Evolutionary conservation across 2,888 invertebrate species (phyloP), one percentile per base, ranked within the genome.

Genomic region (Drosophila antonietae): DNA sequence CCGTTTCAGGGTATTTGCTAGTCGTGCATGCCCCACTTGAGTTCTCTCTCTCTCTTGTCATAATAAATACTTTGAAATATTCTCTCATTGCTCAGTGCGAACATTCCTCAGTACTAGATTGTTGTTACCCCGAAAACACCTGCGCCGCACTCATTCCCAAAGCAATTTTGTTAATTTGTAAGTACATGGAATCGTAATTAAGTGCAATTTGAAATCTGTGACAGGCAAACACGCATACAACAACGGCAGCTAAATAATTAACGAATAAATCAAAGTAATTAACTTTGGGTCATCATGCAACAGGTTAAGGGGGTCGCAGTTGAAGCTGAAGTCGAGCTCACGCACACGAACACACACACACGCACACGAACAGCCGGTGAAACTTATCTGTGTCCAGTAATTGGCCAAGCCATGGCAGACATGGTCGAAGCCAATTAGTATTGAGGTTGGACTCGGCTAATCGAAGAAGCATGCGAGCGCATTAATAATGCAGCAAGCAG

Each of bases 211-310:
- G 72, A 73, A 77, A 82, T 88, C 80, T 75, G 85, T 81, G 81
- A 81, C 83, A 86, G 73, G 55, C 69, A 67, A 75, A 78, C 70
- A 71, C 83, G 61, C 60, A 67, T 41, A 31, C 52, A 57, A 41
- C 66, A 43, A 7, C 33, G 49, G 41, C 58, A 66, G 57, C 68
- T 78, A 74, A 75, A 69, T 85, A 74, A 77, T 77, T 81, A 70
- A 77, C 74, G 73, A 81, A 86, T 86, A 88, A 86, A 86, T 88
- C 85, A 86, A 88, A 81, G 81, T 80, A 85, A 85, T 88, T 85
- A 83, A 88, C 83, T 86, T 52, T 47, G 68, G 57, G 55, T 51
- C 59, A 58, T 67, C 85, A 83, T 88, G 85, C 88, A 85, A 85
- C 88, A 85, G 83, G 88, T 81, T 70, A 6, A 33, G 14, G 68